Percentiles rank a stretch among this genome's conserved stretches.
These are phyloP conservation scores for Ganaspis sp. DNA, from an alignment of 1,140 invertebrate species.

Conservation along the genomic window DNA sequence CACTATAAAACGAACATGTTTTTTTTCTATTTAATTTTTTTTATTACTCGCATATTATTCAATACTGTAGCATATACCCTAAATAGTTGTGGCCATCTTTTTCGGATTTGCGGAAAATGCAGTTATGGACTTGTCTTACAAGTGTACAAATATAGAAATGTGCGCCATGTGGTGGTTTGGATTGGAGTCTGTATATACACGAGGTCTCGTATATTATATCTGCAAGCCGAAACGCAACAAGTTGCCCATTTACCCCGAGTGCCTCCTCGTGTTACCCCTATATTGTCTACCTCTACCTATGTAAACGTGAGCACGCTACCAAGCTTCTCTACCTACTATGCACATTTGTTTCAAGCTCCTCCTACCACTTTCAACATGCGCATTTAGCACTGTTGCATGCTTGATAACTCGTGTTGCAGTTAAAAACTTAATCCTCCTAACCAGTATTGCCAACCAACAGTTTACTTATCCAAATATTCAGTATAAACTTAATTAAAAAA, in stretches of 20 bases:
- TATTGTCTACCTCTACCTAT: conserved; percentile 49
- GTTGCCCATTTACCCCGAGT: conserved; percentile 69
- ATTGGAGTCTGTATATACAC: conserved; percentile 14
- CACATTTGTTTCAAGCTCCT: conserved; percentile 24
- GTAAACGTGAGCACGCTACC: conserved; percentile 51
- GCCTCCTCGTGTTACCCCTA: conserved; percentile 56
- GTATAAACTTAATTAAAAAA: neutral
- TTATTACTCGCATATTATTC: too few species aligned
- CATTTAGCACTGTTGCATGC: conserved; percentile 8
- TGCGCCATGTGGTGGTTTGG: conserved; percentile 18
- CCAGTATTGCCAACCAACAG: neutral
- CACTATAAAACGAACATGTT: too few species aligned
- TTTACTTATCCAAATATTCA: neutral
- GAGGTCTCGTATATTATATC: conserved; percentile 61
- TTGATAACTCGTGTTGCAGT: conserved; percentile 3
- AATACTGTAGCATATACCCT: too few species aligned
- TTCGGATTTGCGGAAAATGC: neutral
- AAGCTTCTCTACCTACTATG: conserved; percentile 4
- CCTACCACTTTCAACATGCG: conserved; percentile 23
- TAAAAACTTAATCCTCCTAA: conserved; percentile 7
- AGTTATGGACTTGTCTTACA: neutral
- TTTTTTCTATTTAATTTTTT: too few species aligned
- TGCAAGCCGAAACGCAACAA: conserved; percentile 69
- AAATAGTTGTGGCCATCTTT: too few species aligned
- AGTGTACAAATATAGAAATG: conserved; percentile 40